These are phyloP conservation scores for Lophura swinhoii DNA, from an alignment of 2,797 vertebrate genomes.

Conservation along the genomic window DNA sequence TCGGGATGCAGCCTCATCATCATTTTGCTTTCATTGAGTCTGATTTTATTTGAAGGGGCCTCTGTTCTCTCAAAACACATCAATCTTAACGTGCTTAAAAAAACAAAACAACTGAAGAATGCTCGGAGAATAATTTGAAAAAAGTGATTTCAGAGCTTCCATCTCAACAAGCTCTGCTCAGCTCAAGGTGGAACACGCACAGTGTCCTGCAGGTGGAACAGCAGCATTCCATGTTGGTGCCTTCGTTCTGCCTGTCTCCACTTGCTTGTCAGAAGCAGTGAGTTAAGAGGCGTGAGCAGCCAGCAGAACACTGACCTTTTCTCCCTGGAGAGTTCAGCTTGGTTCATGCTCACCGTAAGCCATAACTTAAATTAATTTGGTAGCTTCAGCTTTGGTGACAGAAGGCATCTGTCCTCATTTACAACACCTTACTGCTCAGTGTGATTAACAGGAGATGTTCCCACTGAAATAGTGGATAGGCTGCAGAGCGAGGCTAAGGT, in stretches of 20 bases:
- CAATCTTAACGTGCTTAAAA: not conserved
- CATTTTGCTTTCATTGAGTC: not conserved
- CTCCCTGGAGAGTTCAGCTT: slow-evolving; percentile 2
- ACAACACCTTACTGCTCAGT: not conserved
- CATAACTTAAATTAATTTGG: slow-evolving; percentile 44
- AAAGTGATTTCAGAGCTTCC: not conserved
- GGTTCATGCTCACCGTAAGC: slow-evolving; percentile 1
- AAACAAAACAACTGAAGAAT: not conserved
- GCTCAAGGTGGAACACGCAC: not conserved
- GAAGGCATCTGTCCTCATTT: slow-evolving; percentile 53
- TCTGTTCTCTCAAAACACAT: not conserved
- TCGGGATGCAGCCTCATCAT: not conserved
- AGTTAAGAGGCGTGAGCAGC: slow-evolving; percentile 1
- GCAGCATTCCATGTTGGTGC: not conserved
- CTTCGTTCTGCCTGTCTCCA: not conserved
- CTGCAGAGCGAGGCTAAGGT: slow-evolving; percentile 20
- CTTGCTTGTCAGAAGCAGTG: not conserved
- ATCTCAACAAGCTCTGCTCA: not conserved
- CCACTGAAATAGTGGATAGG: not conserved
- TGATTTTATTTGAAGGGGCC: not conserved
- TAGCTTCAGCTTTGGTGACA: not conserved
- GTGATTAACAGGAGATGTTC: slow-evolving; percentile 23
- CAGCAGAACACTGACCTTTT: slow-evolving; percentile 28
- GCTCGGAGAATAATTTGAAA: not conserved
- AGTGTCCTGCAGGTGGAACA: slow-evolving; percentile 15